Base-by-base conservation (phyloP, 2,888 invertebrate species). In the Octodonta nipae region DNA sequence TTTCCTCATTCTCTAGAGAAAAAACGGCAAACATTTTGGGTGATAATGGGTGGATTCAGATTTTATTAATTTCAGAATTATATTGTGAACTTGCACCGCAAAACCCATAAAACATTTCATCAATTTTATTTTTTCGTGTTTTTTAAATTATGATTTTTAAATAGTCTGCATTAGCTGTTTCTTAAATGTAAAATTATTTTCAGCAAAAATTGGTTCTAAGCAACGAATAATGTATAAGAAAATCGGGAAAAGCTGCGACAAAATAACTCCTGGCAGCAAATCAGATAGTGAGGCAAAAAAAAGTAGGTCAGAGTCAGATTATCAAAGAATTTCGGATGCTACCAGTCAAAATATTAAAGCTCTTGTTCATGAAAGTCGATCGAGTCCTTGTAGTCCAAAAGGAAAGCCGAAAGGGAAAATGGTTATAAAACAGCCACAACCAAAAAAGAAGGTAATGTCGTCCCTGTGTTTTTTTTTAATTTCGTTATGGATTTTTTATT, bases 321-420 rank as follows among this genome's bases (percentile, higher is more conserved):
- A 71, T 42, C 70, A 71, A 44, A 60, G 69, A 43, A 68, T 70
- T 42, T 65, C 68, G 2, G 70, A 70, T 29, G 65, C 68, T n/a
- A 65, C 67, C 1, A 63, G 63, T 33, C 66, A 66, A 35, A 64
- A 60, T 6, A 66, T 68, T 0, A 68, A 68, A 45, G 67, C 67
- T 2, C 55, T 68, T 40, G 60, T 69, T 2, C 70, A 68, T 38
- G 65, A 59, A 36, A 54, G 53, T n/a, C 49, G 58, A 28, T 59
- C 60, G 1, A 58, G 56, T 36, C 61, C 61, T 1, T 52, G 51
- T 34, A 60, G 57, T 32, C 61, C 61, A 0, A 61, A 62, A 39
- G 55, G 58, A 34, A 61, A 60, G 35, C 37, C 45, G 3, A 46
- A 51, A 37, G 36, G 52, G 8, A 61, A 57, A 4, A 45, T 4